These are phyloP conservation scores for Xestoiulus laeticollis DNA, from an alignment of 2,888 invertebrate species.

Conservation along the genomic window DNA sequence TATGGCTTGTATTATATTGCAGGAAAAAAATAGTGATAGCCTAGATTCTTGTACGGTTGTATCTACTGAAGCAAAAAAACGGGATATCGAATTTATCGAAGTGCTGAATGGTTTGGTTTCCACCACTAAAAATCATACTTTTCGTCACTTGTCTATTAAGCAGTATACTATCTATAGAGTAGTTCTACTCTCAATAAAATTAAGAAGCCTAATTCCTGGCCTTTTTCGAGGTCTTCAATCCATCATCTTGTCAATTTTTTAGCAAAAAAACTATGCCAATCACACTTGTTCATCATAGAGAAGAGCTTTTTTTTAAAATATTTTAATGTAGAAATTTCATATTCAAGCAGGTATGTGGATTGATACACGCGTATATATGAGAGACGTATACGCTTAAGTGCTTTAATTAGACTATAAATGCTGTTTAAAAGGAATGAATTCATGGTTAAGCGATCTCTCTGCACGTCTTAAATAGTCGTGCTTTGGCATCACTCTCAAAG, in stretches of 20 bases:
- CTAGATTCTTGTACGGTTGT: background rate
- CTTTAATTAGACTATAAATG: background rate
- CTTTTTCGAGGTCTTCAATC: background rate
- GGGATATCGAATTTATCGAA: slow-evolving; percentile 32
- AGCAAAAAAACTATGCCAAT: background rate
- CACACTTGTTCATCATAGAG: background rate
- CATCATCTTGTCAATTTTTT: background rate
- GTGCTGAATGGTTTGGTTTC: background rate
- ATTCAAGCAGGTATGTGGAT: background rate
- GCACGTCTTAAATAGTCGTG: background rate
- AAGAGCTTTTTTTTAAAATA: background rate
- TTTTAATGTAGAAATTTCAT: background rate
- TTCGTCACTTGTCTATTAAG: slow-evolving; percentile 24
- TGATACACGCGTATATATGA: too few species aligned
- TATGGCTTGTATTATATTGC: slow-evolving; percentile 2
- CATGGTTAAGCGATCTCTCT: background rate
- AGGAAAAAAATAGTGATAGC: slow-evolving; percentile 9
- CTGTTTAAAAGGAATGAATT: background rate
- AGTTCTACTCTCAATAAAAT: slow-evolving; percentile 4
- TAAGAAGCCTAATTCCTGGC: background rate
- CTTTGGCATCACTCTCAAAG: background rate
- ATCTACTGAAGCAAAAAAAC: slow-evolving; percentile 4
- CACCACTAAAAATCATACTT: background rate
- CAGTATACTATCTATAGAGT: background rate
- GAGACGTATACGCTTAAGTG: background rate